Evolutionary conservation across 2,888 invertebrate species (phyloP).

Genomic region (Apomyelois bistriatella): DNA sequence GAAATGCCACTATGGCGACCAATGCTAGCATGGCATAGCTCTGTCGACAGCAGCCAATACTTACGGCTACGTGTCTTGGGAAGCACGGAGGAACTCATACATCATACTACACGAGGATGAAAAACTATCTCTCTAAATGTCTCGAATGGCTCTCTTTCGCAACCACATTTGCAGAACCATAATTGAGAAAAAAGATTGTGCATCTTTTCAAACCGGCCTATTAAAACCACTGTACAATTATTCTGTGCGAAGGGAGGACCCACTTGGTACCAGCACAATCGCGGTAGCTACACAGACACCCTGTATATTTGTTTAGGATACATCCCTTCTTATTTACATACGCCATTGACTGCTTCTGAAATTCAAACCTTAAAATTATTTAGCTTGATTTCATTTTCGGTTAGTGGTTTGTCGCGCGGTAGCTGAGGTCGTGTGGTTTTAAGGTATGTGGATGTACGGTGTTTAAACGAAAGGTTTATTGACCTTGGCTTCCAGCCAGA

Average conservation of each 20-base stretch:
- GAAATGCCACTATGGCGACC: too few species aligned
- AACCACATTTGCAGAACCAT: too few species aligned
- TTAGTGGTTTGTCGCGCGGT: conserved; percentile 29
- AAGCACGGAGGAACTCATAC: too few species aligned
- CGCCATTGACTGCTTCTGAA: conserved; percentile 28
- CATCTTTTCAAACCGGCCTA: too few species aligned
- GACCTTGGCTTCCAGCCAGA: conserved; percentile 71
- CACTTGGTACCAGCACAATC: conserved; percentile 49
- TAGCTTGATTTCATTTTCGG: conserved; percentile 40
- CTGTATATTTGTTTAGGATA: conserved; percentile 73
- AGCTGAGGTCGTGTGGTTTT: conserved; percentile 41
- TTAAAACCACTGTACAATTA: conserved; percentile 22
- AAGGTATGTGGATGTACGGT: conserved; percentile 44
- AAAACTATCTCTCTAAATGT: too few species aligned
- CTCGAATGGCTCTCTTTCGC: too few species aligned
- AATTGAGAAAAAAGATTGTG: too few species aligned
- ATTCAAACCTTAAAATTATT: conserved; percentile 42
- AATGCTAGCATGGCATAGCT: too few species aligned
- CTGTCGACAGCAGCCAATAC: too few species aligned
- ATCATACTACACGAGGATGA: too few species aligned
- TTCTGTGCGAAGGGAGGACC: conserved; percentile 23
- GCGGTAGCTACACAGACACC: conserved; percentile 55
- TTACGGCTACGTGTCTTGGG: too few species aligned
- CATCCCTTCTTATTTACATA: conserved; percentile 66
- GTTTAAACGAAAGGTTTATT: conserved; percentile 61